These are phyloP conservation scores for Nyctereutes procyonoides DNA, from an alignment of 2,113 vertebrate genomes.

Conservation along the genomic window DNA sequence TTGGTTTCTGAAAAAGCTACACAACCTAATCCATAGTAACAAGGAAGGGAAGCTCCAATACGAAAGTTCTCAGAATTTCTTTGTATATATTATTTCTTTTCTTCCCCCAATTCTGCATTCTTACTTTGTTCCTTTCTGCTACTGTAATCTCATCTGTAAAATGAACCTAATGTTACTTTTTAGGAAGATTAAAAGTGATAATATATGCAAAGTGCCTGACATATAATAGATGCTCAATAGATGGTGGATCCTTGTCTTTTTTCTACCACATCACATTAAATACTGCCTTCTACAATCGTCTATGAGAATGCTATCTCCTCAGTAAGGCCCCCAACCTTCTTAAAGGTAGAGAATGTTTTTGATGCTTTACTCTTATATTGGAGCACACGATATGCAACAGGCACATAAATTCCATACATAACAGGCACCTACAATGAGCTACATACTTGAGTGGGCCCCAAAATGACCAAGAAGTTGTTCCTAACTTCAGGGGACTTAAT, in stretches of 20 bases:
- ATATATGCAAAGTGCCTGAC: not conserved
- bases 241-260: not conserved
- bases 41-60: not conserved
- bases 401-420: not conserved
- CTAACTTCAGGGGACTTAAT: not conserved
- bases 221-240: not conserved
- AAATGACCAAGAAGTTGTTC: conserved; percentile 4
- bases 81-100: conserved; percentile 38
- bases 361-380: not conserved
- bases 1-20: not conserved
- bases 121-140: not conserved
- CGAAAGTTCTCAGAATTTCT: not conserved
- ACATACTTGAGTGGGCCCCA: not conserved
- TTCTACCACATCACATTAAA: not conserved
- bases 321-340: not conserved
- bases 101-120: not conserved
- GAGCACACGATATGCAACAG: not conserved
- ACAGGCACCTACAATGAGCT: not conserved
- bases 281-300: not conserved
- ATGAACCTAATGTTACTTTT: not conserved
- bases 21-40: not conserved
- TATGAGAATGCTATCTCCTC: not conserved
- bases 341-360: conserved; percentile 10
- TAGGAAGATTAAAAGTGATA: not conserved
- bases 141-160: conserved; percentile 30